phyloP scores from a whole-genome alignment of 2,797 vertebrate species.

The Crocidura indochinensis region DNA sequence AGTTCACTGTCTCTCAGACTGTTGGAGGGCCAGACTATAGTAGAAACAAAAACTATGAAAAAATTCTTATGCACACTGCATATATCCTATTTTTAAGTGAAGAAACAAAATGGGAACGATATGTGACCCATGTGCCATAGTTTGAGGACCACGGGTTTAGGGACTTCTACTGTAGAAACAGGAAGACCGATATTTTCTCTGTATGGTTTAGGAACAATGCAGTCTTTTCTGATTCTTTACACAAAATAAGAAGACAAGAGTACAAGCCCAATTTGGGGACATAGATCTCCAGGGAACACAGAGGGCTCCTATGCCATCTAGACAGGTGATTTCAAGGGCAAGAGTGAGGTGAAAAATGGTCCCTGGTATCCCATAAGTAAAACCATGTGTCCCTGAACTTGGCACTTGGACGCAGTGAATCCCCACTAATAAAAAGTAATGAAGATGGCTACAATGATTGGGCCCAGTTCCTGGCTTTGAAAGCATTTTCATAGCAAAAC shows the following conservation, averaged over 20 bases:
- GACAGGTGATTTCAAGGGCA: not conserved
- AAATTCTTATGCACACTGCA: no score
- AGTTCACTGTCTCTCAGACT: no score
- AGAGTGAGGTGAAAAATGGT: not conserved
- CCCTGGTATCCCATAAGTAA: not conserved
- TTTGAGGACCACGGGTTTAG: no score
- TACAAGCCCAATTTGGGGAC: no score
- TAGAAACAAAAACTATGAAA: no score
- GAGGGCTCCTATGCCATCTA: not conserved
- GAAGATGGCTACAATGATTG: not conserved
- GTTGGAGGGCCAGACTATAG: no score
- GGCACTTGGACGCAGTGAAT: not conserved
- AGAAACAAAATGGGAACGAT: no score
- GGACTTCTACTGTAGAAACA: not conserved
- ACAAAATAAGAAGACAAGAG: not conserved
- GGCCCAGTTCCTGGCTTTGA: not conserved
- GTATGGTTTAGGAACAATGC: not conserved
- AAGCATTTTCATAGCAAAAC: not conserved
- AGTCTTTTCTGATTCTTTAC: not conserved
- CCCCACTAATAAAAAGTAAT: not conserved
- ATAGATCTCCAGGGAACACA: not conserved
- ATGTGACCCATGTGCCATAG: no score
- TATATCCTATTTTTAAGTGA: no score
- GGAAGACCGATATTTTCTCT: not conserved
- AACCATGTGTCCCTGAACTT: not conserved